phyloP scores from a whole-genome alignment of 35 echinoderm and acorn worm genomes.

The Hemicentrotus pulcherrimus region DNA sequence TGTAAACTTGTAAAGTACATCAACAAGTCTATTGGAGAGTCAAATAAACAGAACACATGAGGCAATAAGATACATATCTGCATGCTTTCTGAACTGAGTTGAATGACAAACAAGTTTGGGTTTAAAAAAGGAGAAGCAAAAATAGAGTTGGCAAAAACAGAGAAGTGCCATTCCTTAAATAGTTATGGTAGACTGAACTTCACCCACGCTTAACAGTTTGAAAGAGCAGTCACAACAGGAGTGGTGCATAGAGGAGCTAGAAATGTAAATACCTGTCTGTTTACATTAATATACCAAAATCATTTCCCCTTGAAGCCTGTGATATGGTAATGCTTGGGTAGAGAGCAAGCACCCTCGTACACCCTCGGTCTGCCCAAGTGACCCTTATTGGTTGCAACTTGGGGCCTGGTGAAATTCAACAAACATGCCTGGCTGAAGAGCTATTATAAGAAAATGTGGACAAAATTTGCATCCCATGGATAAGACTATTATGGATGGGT shows the following conservation, averaged over 20 bases:
- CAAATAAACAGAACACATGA: too few species aligned
- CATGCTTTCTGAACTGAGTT: background rate
- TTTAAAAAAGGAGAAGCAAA: background rate
- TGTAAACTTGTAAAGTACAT: background rate
- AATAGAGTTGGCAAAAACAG: background rate
- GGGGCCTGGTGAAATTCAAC: background rate
- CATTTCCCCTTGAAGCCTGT: conserved; percentile 7
- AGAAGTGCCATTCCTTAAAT: conserved; percentile 25
- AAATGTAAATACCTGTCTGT: conserved; percentile 33
- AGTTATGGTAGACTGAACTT: conserved; percentile 18
- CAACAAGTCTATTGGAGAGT: too few species aligned
- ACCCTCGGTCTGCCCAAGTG: background rate
- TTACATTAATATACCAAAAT: conserved; percentile 24
- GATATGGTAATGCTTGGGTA: background rate
- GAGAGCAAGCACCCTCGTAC: background rate
- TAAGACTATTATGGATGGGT: background rate
- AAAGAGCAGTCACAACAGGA: conserved; percentile 30
- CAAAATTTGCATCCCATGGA: background rate
- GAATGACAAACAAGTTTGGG: background rate
- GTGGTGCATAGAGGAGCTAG: background rate
- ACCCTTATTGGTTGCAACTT: background rate
- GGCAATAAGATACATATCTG: background rate
- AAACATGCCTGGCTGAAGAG: background rate
- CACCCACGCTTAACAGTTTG: conserved; percentile 41
- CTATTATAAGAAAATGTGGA: background rate